Evolutionary conservation across 2,113 vertebrate genomes (phyloP).

Genomic region (Erythrocebus patas): DNA sequence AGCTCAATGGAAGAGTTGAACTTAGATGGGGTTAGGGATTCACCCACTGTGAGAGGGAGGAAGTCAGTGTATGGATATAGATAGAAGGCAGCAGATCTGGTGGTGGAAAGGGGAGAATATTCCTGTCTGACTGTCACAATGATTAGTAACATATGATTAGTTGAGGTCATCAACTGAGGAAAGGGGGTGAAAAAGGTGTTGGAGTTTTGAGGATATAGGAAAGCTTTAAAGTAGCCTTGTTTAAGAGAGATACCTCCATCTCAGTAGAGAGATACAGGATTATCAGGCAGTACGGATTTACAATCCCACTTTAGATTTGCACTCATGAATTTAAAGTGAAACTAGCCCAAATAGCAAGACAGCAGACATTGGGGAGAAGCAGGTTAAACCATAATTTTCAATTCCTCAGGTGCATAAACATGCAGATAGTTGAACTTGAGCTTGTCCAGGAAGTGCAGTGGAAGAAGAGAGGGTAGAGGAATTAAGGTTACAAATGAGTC

Average conservation of each 20-base stretch:
- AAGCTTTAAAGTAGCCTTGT: background rate
- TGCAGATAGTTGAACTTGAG: background rate
- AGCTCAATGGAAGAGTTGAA: background rate
- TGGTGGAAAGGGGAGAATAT: background rate
- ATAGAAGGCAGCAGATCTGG: background rate
- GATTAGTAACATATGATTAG: background rate
- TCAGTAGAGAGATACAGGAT: background rate
- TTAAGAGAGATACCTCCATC: background rate
- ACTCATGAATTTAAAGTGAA: constrained; percentile 16
- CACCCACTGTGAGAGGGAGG: background rate
- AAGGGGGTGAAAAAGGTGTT: background rate
- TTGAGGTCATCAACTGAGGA: background rate
- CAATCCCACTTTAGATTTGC: background rate
- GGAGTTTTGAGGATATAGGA: constrained; percentile 22
- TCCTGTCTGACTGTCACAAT: background rate
- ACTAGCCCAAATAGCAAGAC: background rate
- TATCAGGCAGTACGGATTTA: background rate
- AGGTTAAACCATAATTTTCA: background rate
- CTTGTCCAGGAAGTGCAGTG: background rate
- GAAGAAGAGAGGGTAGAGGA: background rate
- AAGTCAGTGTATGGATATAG: background rate
- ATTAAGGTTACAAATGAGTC: background rate
- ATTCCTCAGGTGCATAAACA: background rate
- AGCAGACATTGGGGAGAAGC: background rate
- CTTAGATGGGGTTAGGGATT: background rate